Base-by-base conservation (phyloP, 1,140 invertebrate genomes). In the Propsilocerus akamusi region DNA sequence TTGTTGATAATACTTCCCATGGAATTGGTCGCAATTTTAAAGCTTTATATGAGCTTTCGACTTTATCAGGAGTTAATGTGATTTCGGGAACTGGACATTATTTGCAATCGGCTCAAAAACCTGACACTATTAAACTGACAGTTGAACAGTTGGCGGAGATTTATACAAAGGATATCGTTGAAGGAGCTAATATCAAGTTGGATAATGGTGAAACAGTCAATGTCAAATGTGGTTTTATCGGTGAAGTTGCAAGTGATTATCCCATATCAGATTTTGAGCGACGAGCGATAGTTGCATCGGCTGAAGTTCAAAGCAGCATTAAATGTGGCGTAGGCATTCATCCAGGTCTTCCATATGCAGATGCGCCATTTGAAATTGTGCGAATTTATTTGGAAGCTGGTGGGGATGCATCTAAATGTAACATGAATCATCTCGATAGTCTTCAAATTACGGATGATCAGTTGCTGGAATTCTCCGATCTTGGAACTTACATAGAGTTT, bases 351-450 rank as follows among this genome's bases (percentile, higher is more conserved):
- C 61, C 80, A 52, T 41, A 14, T 8, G 47, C 67, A 3, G 59
- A 73, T 12, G 80, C 86, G 1, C 86, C 86, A 0, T 75, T 73
- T 57, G 85, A 91, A 65, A 83, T 89, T 46, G 69, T 88, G 51
- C 66, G 84, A 8, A 65, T 86, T 1, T 88, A 83, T 56, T 62
- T 75, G 47, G 86, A 92, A 65, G 85, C 86, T 8, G 87, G 87
- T 1, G 87, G 85, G 1, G 65, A 73, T 8, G 65, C 70, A 0
- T 61, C 73, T 11, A 81, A 81, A 55, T 77, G 78, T 34, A 76
- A 89, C 12, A 87, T 90, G 81, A 86, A 81, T 5, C 87, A 92
- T 68, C 66, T 91, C 26, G 86, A 91, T 58, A 72, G 83, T 84
- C 11, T 20, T 41, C 0, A 41, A 17, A 41, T 37, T 14, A 17